These are phyloP conservation scores for Megaptera novaeangliae DNA, from an alignment of 2,113 vertebrate species.

Conservation along the genomic window DNA sequence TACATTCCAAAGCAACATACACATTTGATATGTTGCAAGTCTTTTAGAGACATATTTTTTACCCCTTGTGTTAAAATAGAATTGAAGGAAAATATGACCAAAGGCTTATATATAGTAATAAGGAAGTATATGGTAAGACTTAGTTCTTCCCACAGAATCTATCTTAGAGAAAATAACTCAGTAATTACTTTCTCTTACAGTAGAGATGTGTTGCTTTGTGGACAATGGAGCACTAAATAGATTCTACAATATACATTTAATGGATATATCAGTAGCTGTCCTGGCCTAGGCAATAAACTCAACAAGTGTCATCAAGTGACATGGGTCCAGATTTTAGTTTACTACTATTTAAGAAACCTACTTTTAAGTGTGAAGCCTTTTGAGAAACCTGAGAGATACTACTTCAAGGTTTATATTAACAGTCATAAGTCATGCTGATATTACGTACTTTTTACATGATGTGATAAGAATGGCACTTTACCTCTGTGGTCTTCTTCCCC, in stretches of 20 bases:
- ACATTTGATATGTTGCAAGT: slow-evolving; percentile 15
- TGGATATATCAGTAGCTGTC: background rate
- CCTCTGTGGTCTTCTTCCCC: background rate
- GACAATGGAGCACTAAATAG: background rate
- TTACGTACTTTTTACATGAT: background rate
- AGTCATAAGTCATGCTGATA: background rate
- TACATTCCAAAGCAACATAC: slow-evolving; percentile 27
- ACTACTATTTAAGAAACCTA: background rate
- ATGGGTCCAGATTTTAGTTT: background rate
- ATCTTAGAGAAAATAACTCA: background rate
- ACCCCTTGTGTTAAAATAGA: slow-evolving; percentile 7
- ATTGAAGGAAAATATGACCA: background rate
- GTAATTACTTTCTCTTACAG: background rate
- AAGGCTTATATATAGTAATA: background rate
- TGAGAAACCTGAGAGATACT: background rate
- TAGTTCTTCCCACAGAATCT: background rate
- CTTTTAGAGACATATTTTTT: background rate
- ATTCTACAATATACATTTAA: background rate
- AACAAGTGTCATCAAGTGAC: background rate
- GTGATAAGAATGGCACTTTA: background rate
- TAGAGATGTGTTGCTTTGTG: background rate
- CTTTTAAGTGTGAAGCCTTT: background rate
- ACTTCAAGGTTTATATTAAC: background rate
- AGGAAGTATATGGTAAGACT: background rate
- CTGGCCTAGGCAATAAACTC: background rate